phyloP scores from a whole-genome alignment of 2,113 vertebrate species.

The Sylvia atricapilla region DNA sequence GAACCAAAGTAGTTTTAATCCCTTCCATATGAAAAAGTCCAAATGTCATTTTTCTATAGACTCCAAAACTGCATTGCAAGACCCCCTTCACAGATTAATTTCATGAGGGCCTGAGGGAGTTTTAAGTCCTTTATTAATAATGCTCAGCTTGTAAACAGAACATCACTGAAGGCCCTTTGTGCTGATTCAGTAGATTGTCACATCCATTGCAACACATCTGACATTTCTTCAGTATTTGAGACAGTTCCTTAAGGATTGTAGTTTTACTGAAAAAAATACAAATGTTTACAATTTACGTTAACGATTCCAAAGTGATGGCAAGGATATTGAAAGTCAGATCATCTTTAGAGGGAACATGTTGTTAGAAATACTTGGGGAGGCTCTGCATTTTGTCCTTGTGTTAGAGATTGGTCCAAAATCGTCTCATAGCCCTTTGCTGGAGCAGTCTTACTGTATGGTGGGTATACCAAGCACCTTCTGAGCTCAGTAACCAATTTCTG shows the following conservation, averaged over 20 bases:
- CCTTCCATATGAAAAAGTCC: neutral
- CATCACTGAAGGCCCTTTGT: neutral
- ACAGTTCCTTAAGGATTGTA: neutral
- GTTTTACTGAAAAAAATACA: neutral
- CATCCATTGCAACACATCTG: neutral
- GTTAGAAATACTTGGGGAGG: neutral
- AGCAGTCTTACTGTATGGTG: neutral
- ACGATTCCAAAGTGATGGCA: neutral
- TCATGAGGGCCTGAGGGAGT: neutral
- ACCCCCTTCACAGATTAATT: neutral
- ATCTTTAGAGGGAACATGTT: neutral
- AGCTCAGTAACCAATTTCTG: neutral
- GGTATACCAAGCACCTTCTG: neutral
- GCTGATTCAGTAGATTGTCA: neutral
- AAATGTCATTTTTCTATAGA: neutral
- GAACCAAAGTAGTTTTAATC: neutral
- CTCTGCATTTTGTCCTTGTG: neutral
- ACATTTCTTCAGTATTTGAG: neutral
- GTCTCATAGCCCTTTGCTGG: neutral
- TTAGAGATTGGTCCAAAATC: neutral
- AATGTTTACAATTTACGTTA: neutral
- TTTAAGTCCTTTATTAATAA: neutral
- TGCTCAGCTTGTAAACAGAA: neutral
- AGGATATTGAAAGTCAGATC: neutral
- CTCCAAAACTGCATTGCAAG: neutral